Conservation (phyloP, 1,140 invertebrate genomes). For the Ditylenchus dipsaci region DNA sequence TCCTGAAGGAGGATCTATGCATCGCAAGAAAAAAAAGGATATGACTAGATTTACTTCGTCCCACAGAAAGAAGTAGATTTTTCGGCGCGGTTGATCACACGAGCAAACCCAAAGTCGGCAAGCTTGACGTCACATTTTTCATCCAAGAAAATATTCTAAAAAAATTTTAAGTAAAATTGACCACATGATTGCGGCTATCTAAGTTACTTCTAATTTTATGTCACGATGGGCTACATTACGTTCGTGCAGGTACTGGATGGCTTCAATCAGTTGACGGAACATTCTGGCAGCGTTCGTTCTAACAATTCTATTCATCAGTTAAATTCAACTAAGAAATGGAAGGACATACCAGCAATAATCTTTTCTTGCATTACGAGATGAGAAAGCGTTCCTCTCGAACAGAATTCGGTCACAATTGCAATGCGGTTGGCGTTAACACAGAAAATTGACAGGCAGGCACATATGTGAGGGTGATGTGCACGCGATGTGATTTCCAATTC, state of each 20-base stretch:
- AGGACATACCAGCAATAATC: background rate
- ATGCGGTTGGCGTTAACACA: slow-evolving; percentile 2
- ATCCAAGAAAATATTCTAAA: slow-evolving; percentile 80
- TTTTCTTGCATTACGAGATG: slow-evolving; percentile 3
- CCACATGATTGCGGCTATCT: background rate
- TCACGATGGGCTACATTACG: slow-evolving; percentile 2
- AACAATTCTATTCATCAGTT: background rate
- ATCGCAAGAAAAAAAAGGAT: background rate
- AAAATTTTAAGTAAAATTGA: background rate
- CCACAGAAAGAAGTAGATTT: slow-evolving; percentile 17
- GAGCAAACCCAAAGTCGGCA: slow-evolving; percentile 77
- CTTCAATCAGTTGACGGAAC: slow-evolving; percentile 16
- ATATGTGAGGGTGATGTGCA: slow-evolving; percentile 13
- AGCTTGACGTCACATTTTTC: slow-evolving; percentile 96
- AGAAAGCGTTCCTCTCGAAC: slow-evolving; percentile 9
- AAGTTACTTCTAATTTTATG: background rate
- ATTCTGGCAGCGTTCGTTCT: background rate
- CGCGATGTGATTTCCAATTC: slow-evolving; percentile 18
- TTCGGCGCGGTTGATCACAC: background rate
- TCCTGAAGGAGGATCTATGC: background rate
- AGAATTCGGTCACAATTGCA: slow-evolving; percentile 19
- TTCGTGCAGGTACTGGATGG: slow-evolving; percentile 16
- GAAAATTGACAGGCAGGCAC: background rate
- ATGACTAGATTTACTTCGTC: slow-evolving; percentile 8
- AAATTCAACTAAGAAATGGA: background rate